A percentile compares a stretch with the other conserved stretches of the same genome.
phyloP scores from a whole-genome alignment of 2,113 vertebrate genomes.

The Hystrix cristata region DNA sequence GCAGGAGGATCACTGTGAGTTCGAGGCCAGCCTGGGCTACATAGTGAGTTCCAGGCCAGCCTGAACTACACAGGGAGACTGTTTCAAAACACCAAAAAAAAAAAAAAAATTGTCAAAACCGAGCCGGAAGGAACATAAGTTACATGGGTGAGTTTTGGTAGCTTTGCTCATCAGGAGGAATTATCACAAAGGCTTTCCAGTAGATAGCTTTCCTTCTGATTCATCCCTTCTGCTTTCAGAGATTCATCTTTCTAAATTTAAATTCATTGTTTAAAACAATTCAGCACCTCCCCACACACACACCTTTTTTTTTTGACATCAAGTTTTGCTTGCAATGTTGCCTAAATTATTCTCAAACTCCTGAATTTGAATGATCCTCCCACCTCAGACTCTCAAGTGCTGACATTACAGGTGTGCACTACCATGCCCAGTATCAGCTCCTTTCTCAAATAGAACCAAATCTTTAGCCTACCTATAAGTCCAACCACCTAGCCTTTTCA shows the following conservation, averaged over 20 bases:
- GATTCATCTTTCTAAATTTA: constrained; percentile 58
- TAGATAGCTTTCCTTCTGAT: background rate
- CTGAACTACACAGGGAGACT: no score
- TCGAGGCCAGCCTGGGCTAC: no score
- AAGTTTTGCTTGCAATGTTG: background rate
- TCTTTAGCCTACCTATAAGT: background rate
- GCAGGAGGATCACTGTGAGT: no score
- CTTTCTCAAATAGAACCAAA: background rate
- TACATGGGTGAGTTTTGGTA: constrained; percentile 79
- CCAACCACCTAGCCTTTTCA: background rate
- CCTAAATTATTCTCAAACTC: background rate
- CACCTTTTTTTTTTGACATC: background rate
- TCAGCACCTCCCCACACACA: background rate
- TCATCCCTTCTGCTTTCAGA: background rate
- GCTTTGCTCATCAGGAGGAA: constrained; percentile 93
- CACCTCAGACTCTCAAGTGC: background rate
- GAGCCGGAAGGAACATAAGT: constrained; percentile 75
- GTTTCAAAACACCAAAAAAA: no score
- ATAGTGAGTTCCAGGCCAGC: no score
- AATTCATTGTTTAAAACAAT: constrained; percentile 26
- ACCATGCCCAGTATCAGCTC: background rate
- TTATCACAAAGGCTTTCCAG: constrained; percentile 82
- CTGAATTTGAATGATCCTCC: background rate
- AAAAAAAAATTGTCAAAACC: constrained; percentile 80
- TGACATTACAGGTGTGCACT: background rate